Percentiles rank a stretch among this genome's conserved stretches.
Evolutionary conservation across 92 coral and sea anemone genomes (phyloP).

Genomic region (Nematostella vectensis): DNA sequence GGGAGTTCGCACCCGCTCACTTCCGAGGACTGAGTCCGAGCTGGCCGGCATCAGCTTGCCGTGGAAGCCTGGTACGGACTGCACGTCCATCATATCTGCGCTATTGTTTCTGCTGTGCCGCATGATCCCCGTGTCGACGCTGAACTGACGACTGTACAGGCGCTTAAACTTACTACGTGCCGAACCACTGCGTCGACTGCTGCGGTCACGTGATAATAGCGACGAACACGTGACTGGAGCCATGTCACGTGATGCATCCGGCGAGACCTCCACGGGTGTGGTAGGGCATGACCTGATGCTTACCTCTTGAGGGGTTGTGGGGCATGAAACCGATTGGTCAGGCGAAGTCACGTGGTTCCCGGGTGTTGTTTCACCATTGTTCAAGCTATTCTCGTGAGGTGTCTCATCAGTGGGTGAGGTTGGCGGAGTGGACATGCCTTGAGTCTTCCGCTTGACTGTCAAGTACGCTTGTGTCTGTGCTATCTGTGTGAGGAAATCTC

Average conservation of each 20-base stretch:
- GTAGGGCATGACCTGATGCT: conserved; percentile 27
- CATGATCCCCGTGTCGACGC: conserved; percentile 50
- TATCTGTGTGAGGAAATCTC: conserved; percentile 92
- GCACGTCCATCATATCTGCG: conserved; percentile 50
- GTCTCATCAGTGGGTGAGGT: conserved; percentile 12
- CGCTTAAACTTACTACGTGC: conserved; percentile 43
- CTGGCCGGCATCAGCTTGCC: conserved; percentile 57
- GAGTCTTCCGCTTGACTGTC: conserved; percentile 57
- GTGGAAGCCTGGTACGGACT: conserved; percentile 9
- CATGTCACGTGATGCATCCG: conserved; percentile 26
- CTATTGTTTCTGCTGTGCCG: conserved; percentile 52
- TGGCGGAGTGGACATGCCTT: conserved; percentile 19
- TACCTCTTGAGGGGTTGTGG: conserved; percentile 35
- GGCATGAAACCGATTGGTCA: conserved; percentile 14
- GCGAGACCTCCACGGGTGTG: conserved; percentile 28
- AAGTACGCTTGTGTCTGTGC: conserved; percentile 85
- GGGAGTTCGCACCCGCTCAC: conserved; percentile 38
- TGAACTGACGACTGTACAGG: conserved; percentile 50
- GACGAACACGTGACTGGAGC: conserved; percentile 30
- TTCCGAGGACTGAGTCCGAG: conserved; percentile 63
- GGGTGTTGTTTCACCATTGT: conserved; percentile 2
- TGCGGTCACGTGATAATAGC: conserved; percentile 21
- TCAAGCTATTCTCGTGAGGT: conserved; percentile 1
- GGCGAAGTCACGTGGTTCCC: conserved; percentile 27
- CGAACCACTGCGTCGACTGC: conserved; percentile 25